These are phyloP conservation scores for Merluccius polli DNA, from an alignment of 2,797 vertebrate species.

Conservation along the genomic window DNA sequence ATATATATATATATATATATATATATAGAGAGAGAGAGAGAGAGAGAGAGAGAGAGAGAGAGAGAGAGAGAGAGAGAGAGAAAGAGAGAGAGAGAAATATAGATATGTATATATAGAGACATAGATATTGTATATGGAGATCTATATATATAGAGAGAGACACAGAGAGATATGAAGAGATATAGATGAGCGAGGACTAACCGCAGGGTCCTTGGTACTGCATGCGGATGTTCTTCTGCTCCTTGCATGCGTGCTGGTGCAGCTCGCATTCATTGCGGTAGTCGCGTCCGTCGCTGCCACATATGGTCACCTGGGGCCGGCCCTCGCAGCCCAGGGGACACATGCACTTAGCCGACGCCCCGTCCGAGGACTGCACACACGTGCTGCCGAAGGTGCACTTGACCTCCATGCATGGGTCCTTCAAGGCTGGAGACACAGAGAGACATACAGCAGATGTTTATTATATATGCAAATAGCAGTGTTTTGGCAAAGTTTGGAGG, in stretches of 20 bases:
- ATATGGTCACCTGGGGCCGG: constrained; percentile 69
- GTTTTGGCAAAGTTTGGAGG: no score
- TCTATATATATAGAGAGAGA: no score
- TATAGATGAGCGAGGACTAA: constrained; percentile 60
- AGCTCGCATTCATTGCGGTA: constrained; percentile 87
- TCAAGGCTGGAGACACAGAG: constrained; percentile 73
- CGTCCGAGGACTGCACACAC: constrained; percentile 82
- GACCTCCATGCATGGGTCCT: constrained; percentile 87
- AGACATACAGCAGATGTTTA: neutral
- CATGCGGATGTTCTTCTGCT: constrained; percentile 83
- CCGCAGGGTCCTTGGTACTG: constrained; percentile 85
- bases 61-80: constrained; percentile 33
- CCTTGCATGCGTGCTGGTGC: constrained; percentile 83
- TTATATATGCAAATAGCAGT: no score
- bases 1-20: no score
- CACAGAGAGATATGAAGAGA: neutral
- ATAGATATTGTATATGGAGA: neutral
- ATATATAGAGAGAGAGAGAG: no score
- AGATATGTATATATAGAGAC: neutral
- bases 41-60: constrained; percentile 13
- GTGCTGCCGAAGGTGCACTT: constrained; percentile 93
- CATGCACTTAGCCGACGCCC: constrained; percentile 84
- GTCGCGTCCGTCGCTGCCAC: constrained; percentile 88
- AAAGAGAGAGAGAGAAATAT: constrained; percentile 45
- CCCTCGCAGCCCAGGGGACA: constrained; percentile 81